Conservation (phyloP, 1,140 invertebrate genomes). For the Campoletis sonorensis region DNA sequence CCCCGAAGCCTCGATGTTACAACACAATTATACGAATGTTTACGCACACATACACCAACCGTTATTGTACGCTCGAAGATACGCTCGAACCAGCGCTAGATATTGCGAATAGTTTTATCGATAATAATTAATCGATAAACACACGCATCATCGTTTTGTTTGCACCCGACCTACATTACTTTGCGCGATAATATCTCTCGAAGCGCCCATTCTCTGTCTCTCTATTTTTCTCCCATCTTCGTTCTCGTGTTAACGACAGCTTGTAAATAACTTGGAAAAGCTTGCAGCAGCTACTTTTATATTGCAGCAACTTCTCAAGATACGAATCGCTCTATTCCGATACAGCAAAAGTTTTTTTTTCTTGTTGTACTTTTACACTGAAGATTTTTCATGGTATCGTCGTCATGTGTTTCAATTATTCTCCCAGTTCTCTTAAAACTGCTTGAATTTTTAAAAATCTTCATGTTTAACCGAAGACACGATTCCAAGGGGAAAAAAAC, state of each 20-base stretch:
- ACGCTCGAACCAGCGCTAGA: constrained; percentile 52
- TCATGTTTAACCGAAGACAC: no score
- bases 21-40: not conserved
- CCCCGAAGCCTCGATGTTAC: constrained; percentile 6
- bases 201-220: constrained; percentile 12
- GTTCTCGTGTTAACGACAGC: not conserved
- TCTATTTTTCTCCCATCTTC: not conserved
- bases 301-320: not conserved
- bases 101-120: constrained; percentile 66
- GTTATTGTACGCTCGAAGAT: not conserved
- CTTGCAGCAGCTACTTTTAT: not conserved
- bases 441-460: no score
- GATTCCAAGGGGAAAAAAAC: no score
- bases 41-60: not conserved
- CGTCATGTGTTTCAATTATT: no score
- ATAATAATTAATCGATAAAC: constrained; percentile 70
- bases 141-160: constrained; percentile 60
- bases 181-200: constrained; percentile 64
- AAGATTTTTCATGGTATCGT: no score
- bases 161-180: constrained; percentile 69
- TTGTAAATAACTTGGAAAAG: constrained; percentile 2
- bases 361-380: not conserved
- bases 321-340: not conserved
- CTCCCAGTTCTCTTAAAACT: no score
- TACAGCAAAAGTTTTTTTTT: not conserved